Conservation (phyloP, 2,113 vertebrate species). For the Oreotrochilus melanogaster region DNA sequence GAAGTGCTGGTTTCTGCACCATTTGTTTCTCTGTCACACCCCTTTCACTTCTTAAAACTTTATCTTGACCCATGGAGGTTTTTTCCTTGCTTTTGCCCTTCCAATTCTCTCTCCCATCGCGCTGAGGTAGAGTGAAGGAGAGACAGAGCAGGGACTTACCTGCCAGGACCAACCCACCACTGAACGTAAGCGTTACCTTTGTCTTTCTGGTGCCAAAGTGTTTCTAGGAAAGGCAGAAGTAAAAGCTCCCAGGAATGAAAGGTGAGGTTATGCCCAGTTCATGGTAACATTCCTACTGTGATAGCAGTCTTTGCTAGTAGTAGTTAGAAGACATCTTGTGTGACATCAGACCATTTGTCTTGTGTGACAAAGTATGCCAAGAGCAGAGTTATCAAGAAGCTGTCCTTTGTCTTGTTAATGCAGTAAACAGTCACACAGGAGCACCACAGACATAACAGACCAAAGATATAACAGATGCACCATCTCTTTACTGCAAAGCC, state of each 20-base stretch:
- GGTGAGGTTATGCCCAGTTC: background rate
- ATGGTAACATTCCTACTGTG: background rate
- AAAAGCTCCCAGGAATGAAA: background rate
- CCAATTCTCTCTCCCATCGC: background rate
- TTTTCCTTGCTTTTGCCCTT: background rate
- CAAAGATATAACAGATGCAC: background rate
- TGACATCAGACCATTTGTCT: background rate
- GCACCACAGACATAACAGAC: background rate
- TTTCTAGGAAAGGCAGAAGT: background rate
- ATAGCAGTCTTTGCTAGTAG: background rate
- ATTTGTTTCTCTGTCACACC: background rate
- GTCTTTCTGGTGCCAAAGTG: background rate
- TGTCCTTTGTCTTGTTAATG: background rate
- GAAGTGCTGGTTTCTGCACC: background rate
- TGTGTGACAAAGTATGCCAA: background rate
- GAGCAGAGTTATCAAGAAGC: background rate
- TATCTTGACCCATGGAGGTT: background rate
- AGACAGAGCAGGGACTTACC: background rate
- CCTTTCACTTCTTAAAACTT: background rate
- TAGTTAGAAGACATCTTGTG: background rate
- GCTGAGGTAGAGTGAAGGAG: fast-evolving
- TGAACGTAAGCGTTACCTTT: background rate
- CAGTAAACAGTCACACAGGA: background rate
- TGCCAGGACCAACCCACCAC: background rate
- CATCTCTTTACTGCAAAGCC: background rate